phyloP scores from a whole-genome alignment of 2,797 vertebrate genomes.

The Enteromius radiatus region DNA sequence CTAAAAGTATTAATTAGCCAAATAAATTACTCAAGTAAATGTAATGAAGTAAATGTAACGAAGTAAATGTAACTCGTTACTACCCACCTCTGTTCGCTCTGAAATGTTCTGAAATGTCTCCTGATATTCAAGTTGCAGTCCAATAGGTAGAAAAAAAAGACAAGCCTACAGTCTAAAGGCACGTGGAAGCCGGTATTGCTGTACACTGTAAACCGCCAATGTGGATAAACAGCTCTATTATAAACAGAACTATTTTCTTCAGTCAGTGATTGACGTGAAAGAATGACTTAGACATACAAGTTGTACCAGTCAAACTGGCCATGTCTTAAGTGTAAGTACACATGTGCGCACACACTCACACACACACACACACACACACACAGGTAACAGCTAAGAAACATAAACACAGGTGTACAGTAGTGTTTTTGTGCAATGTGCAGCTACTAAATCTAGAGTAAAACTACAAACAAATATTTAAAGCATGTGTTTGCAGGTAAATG shows the following conservation, averaged over 20 bases:
- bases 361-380: neutral
- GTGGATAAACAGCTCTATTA: no score
- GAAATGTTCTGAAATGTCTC: conserved; percentile 18
- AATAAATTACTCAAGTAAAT: no score
- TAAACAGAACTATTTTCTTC: conserved; percentile 16
- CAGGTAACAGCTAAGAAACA: neutral
- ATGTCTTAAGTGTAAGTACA: conserved; percentile 22
- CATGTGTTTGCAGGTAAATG: neutral
- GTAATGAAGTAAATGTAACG: no score
- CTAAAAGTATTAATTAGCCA: no score
- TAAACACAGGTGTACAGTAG: neutral
- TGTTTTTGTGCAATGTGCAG: neutral
- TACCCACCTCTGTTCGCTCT: no score
- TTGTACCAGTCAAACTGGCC: conserved; percentile 16
- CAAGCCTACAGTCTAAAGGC: neutral
- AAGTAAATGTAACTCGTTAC: no score
- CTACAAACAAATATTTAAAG: neutral
- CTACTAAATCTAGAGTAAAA: neutral
- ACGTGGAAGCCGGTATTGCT: conserved; percentile 16
- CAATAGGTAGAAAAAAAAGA: neutral
- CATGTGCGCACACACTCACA: neutral
- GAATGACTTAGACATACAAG: conserved; percentile 25
- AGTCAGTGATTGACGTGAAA: conserved; percentile 10
- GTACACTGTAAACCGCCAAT: neutral
- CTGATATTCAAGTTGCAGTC: neutral